Base-by-base conservation (phyloP, 2,797 vertebrate genomes). In the Numenius phaeopus region DNA sequence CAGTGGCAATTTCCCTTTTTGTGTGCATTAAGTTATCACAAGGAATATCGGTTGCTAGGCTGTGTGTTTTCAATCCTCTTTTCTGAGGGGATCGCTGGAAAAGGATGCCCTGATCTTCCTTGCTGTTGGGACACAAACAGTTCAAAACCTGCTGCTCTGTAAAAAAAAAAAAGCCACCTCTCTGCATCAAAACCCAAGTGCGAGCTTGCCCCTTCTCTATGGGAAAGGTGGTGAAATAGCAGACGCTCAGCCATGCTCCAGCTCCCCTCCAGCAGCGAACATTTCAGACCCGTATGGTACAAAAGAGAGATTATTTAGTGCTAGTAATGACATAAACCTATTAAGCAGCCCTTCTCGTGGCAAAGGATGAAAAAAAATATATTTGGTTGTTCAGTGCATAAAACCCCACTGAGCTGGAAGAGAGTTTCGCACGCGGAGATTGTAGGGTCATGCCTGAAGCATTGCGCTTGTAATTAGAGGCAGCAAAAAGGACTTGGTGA, bases 11-110 rank as follows among this genome's bases (percentile, higher is more conserved):
- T 17, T 70, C 13, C 20, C 65, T 16, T 50, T 62, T 52, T 0
- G 1, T 0, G 0, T 0, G 0, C 7, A 0, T 18, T 26, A 39
- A 72, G 26, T 61, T 58, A 8, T 19, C 1, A 1, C 3, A 6
- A 42, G 7, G 24, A 57, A 26, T 44, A 44, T 3, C 4, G 14
- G 47, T 29, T 2, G 0, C 14, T 30, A 14, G 5, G 3, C 29
- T 21, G 54, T 10, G 32, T 10, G 10, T 15, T 50, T 42, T 58
- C 18, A 44, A 14, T 3, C 34, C 34, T 8, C 34, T 3, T 26
- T 84, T 84, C 67, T 2, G 12, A 47, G 37, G n/a, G 13, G 10
- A 49, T 71, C 4, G 0, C 18, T 39, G 32, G 40, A 62, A 79
- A 47, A 18, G 32, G 64, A 62, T 44, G 26, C 23, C 30, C 32